Evolutionary conservation across 2,888 invertebrate species (phyloP), one percentile per base, ranked within the genome.

Genomic region (Xestobium rufovillosum): DNA sequence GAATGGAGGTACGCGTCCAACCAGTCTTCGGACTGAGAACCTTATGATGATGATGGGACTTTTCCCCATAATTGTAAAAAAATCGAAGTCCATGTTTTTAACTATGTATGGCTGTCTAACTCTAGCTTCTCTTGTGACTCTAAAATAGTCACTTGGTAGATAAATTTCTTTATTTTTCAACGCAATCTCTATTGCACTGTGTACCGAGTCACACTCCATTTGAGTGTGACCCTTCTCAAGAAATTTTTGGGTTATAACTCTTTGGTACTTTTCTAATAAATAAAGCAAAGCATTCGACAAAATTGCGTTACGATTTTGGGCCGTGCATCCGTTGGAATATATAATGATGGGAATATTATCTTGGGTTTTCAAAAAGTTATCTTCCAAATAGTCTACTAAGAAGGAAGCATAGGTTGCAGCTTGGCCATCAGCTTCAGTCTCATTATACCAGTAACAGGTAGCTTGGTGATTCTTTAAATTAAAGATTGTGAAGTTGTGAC

Each of bases 221-320:
- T 51, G 55, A 2, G 52, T 52, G 29, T 53, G 55, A 3, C 52
- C 50, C 30, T 47, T 45, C 13, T 44, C 48, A 8, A 55, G 37
- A 38, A 30, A 48, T 28, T 51, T 53, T 34, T 51, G 53, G 14
- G 26, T 28, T 14, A 43, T 43, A 1, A 29, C 38, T 12, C 47
- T 39, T 6, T 48, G 42, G 9, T 46, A 34, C 31, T 44, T 31
- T 12, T 45, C 34, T 9, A 51, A 30, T 17, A 51, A 46, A 11
- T 47, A 31, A 13, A 54, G 39, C 17, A 59, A 38, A 8, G 57
- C 53, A 40, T 50, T 55, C 2, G 56, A 44, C 34, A 59, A 12
- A n/a, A 42, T 36, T 2, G 41, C 31, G 36, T 54, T 54, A 26
- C 48, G 26, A 34, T 57, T 56, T 39, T 55, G 55, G 23, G 43